phyloP scores from a whole-genome alignment of 2,113 vertebrate species.

The Balaeniceps rex region DNA sequence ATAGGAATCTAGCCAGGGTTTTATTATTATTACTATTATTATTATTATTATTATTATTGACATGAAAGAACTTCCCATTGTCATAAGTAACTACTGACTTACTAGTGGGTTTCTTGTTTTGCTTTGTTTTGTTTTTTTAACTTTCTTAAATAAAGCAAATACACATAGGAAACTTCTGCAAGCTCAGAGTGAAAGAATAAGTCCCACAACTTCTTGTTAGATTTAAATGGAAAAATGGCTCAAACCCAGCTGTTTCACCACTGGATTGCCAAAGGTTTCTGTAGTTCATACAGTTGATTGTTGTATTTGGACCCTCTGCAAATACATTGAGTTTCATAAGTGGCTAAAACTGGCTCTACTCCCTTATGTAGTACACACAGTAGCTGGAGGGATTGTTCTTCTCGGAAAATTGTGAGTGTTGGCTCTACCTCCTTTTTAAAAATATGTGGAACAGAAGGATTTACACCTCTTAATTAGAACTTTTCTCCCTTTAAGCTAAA shows the following conservation, averaged over 20 bases:
- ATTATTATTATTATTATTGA: not conserved
- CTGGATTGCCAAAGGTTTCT: constrained; percentile 33
- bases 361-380: constrained; percentile 12
- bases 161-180: not conserved
- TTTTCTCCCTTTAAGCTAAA: constrained; percentile 12
- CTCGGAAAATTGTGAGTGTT: constrained; percentile 44
- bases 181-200: constrained; percentile 1
- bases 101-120: not conserved
- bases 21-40: too few relatives aligned
- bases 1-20: not conserved
- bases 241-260: constrained; percentile 14
- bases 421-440: constrained; percentile 18
- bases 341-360: constrained; percentile 34
- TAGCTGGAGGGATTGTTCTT: constrained; percentile 42
- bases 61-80: not conserved
- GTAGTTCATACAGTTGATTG: constrained; percentile 49
- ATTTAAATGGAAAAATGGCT: constrained; percentile 53
- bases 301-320: constrained; percentile 57
- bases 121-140: not conserved
- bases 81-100: not conserved
- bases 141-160: constrained; percentile 21
- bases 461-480: constrained; percentile 64
- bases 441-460: constrained; percentile 56
- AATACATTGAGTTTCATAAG: constrained; percentile 32
- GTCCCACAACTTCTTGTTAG: not conserved